Evolutionary conservation across 2,113 vertebrate species (phyloP), one percentile per base, ranked within the genome.

Genomic region (Aspiorhynchus laticeps): DNA sequence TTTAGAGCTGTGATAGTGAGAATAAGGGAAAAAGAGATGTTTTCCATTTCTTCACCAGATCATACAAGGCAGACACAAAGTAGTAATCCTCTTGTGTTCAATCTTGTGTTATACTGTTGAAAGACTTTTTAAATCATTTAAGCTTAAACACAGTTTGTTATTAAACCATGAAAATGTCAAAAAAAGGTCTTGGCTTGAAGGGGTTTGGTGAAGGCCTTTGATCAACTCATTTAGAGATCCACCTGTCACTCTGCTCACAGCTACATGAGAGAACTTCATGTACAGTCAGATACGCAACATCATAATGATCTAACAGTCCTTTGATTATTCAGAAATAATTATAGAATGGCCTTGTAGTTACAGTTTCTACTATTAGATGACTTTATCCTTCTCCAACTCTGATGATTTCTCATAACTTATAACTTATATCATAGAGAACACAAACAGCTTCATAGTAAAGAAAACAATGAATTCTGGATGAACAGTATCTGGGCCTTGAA

Each of bases 21-120:
- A 84, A 53, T 56, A 4, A 36, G 19, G 21, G 67, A 46, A 73
- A 31, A 73, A 26, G 67, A 71, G 17, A 56, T 73, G 43, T 84
- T 84, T 2, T 73, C 46, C 82, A 84, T 84, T 73, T 46, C 65
- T 36, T 46, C 82, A 38, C 63, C 63, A 28, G 63, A 31, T 65
- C n/a, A 28, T 14, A 28, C 61, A n/a, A 26, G 26, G 63, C 26
- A 2, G n/a, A 31, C 26, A 31, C 63, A 65, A 36, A 21, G 31
- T 19, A 71, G 28, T 61, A n/a, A 9, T 61, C n/a, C 31, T 7
- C 67, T 36, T 21, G 28, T 36, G 15, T 71, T 71, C 31, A 28
- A n/a, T 71, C 15, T 71, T 33, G 28, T 75, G 38, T 38, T 41
- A 11, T 21, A 74, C 71, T 43, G 31, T 71, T 71, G 28, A 1